Evolutionary conservation across 2,888 invertebrate species (phyloP).

Genomic region (Orthosia gracilis): DNA sequence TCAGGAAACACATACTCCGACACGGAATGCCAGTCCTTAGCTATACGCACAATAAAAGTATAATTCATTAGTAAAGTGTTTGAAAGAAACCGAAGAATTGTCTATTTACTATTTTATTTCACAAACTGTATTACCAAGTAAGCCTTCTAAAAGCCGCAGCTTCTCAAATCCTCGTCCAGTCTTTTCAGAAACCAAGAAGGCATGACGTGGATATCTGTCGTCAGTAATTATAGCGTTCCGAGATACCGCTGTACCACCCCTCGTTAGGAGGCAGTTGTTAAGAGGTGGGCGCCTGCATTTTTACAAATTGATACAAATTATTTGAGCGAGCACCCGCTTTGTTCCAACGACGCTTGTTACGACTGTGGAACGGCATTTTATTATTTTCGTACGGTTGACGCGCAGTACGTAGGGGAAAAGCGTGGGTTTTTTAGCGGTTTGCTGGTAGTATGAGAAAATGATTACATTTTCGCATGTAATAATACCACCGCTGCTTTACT

Average conservation of each 20-base stretch:
- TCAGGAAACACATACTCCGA: too few species aligned
- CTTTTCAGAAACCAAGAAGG: conserved; percentile 63
- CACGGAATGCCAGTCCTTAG: too few species aligned
- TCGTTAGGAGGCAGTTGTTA: conserved; percentile 72
- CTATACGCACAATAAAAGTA: too few species aligned
- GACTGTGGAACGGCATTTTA: conserved; percentile 90
- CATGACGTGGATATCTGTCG: conserved; percentile 74
- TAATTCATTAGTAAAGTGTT: too few species aligned
- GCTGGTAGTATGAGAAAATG: not conserved
- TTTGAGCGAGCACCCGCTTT: conserved; percentile 90
- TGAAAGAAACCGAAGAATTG: not conserved
- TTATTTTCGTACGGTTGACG: conserved; percentile 82
- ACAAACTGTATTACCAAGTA: not conserved
- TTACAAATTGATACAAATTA: conserved; percentile 92
- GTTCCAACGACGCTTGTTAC: conserved; percentile 91
- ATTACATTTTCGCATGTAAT: too few species aligned
- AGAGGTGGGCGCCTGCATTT: conserved; percentile 87
- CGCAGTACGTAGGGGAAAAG: conserved; percentile 66
- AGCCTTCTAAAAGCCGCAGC: conserved; percentile 14
- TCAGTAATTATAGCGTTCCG: conserved; percentile 84
- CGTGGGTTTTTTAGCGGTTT: conserved; percentile 10
- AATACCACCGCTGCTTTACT: too few species aligned
- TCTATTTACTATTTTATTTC: not conserved
- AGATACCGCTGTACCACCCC: conserved; percentile 73
- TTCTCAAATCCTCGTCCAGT: conserved; percentile 43